These are phyloP conservation scores for Orchestia grillus DNA, from an alignment of 1,140 invertebrate genomes.

Conservation along the genomic window DNA sequence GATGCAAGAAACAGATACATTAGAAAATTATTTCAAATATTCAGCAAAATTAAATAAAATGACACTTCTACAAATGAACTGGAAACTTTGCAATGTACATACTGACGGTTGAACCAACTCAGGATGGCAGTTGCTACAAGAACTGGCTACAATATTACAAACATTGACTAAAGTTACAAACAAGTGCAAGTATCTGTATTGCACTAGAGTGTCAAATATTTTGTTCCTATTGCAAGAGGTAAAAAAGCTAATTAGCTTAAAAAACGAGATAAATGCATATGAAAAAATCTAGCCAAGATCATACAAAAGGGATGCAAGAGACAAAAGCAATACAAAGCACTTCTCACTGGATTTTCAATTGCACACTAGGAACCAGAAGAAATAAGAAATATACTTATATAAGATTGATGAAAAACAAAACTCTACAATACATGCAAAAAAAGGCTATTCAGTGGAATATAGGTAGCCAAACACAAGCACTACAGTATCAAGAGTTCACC, in stretches of 20 bases:
- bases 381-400: conserved; percentile 46
- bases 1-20: neutral
- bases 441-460: neutral
- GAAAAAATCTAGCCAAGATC: neutral
- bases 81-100: neutral
- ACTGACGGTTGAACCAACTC: neutral
- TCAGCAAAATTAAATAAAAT: neutral
- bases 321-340: neutral
- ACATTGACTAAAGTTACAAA: neutral
- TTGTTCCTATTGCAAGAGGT: neutral
- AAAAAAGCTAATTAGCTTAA: neutral
- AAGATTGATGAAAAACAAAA: conserved; percentile 53
- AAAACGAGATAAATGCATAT: neutral
- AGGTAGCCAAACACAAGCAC: neutral
- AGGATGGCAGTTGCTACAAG: neutral
- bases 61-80: neutral
- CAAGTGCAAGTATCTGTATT: neutral
- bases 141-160: neutral
- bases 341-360: neutral
- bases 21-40: neutral
- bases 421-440: neutral
- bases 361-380: neutral
- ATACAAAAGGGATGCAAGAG: neutral
- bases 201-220: neutral
- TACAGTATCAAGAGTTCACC: neutral